Conservation (phyloP, 2,797 vertebrate genomes). For the Acipenser transmontanus region DNA sequence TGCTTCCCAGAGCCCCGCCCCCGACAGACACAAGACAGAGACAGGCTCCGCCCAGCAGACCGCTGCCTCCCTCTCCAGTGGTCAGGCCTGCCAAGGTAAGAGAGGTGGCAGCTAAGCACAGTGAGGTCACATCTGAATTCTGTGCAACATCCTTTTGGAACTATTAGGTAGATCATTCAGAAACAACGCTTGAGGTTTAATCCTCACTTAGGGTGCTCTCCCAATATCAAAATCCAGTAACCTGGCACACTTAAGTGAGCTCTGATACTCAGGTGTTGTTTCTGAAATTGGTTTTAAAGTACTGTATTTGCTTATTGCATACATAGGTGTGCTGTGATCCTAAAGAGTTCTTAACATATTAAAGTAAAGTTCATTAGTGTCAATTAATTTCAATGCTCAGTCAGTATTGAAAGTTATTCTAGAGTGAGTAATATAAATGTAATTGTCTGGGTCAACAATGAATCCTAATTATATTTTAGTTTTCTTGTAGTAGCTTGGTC, state of each 20-base stretch:
- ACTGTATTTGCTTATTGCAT: neutral
- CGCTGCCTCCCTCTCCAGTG: slow-evolving; percentile 78
- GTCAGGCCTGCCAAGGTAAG: slow-evolving; percentile 55
- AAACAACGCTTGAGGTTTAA: neutral
- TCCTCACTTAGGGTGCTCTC: too few relatives aligned
- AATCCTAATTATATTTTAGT: neutral
- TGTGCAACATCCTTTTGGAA: slow-evolving; percentile 4
- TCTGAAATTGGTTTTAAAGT: neutral
- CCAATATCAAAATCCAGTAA: too few relatives aligned
- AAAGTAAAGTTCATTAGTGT: too few relatives aligned
- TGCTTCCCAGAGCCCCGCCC: slow-evolving; percentile 14
- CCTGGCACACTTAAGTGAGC: too few relatives aligned
- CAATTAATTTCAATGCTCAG: too few relatives aligned
- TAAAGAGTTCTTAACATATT: too few relatives aligned
- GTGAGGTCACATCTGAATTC: too few relatives aligned
- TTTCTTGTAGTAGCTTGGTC: neutral
- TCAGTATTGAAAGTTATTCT: too few relatives aligned
- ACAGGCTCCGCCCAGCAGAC: slow-evolving; percentile 73
- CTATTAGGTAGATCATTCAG: neutral
- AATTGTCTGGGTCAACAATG: slow-evolving; percentile 30
- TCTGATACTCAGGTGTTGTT: too few relatives aligned
- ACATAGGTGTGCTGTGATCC: neutral
- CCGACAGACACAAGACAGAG: slow-evolving; percentile 27
- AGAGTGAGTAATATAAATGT: neutral
- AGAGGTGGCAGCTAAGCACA: neutral